Percentiles rank a stretch among this genome's conserved stretches.
phyloP scores from a whole-genome alignment of 2,888 invertebrate genomes.

The Diaprepes abbreviatus region DNA sequence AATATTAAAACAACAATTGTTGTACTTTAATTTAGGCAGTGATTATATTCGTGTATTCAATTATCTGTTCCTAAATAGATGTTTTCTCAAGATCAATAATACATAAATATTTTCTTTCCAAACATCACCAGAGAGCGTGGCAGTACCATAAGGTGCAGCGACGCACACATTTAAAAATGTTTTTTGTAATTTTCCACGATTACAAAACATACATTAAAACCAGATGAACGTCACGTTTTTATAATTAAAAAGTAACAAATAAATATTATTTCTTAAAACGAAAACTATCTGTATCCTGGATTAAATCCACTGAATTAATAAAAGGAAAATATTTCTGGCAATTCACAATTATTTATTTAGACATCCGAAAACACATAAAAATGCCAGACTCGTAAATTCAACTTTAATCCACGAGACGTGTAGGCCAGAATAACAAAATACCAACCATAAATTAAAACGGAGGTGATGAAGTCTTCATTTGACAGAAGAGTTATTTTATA shows the following conservation, averaged over 20 bases:
- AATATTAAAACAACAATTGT: too few relatives aligned
- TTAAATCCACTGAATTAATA: not conserved
- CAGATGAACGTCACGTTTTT: not conserved
- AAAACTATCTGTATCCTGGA: not conserved
- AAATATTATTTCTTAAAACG: not conserved
- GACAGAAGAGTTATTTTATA: conserved; percentile 34
- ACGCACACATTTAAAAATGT: too few relatives aligned
- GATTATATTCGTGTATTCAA: too few relatives aligned
- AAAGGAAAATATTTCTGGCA: conserved; percentile 10
- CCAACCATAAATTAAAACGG: conserved; percentile 25
- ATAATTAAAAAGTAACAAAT: not conserved
- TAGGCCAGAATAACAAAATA: conserved; percentile 19
- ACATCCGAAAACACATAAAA: conserved; percentile 10
- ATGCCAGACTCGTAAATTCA: conserved; percentile 2
- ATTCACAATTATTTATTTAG: conserved; percentile 18
- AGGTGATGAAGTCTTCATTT: conserved; percentile 29
- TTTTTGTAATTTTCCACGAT: too few relatives aligned
- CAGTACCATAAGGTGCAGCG: too few relatives aligned
- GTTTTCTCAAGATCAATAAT: too few relatives aligned
- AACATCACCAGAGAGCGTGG: too few relatives aligned
- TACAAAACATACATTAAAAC: too few relatives aligned
- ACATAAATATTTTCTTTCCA: too few relatives aligned
- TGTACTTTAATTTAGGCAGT: too few relatives aligned
- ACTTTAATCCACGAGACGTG: conserved; percentile 14
- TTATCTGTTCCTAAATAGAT: too few relatives aligned